A percentile compares a stretch with the other conserved stretches of the same genome.
Conservation (phyloP, 1,140 invertebrate species). For the Lucilia cuprina region DNA sequence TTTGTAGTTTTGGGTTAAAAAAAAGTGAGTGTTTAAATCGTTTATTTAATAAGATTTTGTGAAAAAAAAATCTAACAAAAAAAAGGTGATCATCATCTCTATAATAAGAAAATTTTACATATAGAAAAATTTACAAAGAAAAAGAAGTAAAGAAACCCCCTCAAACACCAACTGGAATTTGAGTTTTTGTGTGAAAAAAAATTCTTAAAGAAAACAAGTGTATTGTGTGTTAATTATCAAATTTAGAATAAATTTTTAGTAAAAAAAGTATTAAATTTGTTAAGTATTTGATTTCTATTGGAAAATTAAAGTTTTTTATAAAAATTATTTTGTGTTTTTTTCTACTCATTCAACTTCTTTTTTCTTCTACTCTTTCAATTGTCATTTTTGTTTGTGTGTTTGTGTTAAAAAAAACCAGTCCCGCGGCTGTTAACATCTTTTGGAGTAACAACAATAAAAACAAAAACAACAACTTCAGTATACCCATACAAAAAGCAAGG, state of each 20-base stretch:
- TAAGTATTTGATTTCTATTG: not conserved
- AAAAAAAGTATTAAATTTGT: not conserved
- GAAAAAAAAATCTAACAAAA: not conserved
- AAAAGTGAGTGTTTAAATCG: not conserved
- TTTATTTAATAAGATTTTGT: not conserved
- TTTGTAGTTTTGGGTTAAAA: not conserved
- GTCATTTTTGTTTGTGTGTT: conserved; percentile 21
- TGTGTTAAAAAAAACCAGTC: conserved; percentile 21
- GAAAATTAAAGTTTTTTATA: not conserved
- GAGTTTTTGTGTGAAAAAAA: too few relatives aligned
- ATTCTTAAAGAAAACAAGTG: too few relatives aligned
- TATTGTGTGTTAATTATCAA: too few relatives aligned
- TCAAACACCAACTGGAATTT: conserved; percentile 2
- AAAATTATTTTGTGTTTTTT: not conserved
- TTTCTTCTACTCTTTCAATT: not conserved
- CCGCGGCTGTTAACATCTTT: not conserved
- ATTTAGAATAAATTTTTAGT: too few relatives aligned
- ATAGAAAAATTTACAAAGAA: not conserved
- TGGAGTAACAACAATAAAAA: conserved; percentile 27
- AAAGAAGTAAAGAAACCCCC: not conserved
- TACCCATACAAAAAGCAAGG: not conserved
- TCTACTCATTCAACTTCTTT: not conserved
- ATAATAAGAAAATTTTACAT: not conserved
- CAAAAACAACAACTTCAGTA: not conserved
- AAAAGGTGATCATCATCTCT: not conserved